Percentiles rank a stretch among this genome's conserved stretches.
Evolutionary conservation across 2,113 vertebrate genomes (phyloP).

Genomic region (Mystacornis crossleyi): DNA sequence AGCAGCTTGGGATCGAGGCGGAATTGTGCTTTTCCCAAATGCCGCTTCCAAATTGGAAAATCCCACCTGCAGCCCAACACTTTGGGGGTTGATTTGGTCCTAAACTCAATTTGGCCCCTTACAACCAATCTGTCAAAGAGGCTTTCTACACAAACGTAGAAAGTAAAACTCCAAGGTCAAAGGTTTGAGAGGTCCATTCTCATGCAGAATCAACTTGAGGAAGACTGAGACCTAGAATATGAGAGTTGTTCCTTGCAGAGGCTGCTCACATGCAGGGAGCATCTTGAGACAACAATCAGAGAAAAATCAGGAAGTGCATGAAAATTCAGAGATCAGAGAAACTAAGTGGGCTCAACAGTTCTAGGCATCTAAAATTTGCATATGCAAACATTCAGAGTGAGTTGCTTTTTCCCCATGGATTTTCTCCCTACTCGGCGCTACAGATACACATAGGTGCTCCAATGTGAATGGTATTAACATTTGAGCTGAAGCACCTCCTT

Average conservation of each 20-base stretch:
- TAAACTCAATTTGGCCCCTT: background rate
- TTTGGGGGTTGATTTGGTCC: background rate
- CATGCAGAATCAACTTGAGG: conserved; percentile 49
- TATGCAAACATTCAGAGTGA: conserved; percentile 51
- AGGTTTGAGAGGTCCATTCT: conserved; percentile 41
- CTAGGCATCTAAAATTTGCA: conserved; percentile 34
- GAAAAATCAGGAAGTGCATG: conserved; percentile 44
- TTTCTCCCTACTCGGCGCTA: background rate
- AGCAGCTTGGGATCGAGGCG: too few relatives aligned
- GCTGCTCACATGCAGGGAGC: conserved; percentile 62
- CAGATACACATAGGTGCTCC: background rate
- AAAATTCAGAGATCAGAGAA: conserved; percentile 26
- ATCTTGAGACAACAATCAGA: conserved; percentile 45
- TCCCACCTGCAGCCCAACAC: background rate
- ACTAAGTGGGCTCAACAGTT: conserved; percentile 23
- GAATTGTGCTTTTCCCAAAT: background rate
- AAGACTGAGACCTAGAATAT: conserved; percentile 62
- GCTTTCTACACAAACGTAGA: conserved; percentile 59
- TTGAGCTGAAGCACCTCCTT: background rate
- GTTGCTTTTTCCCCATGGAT: conserved; percentile 64
- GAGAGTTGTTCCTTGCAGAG: conserved; percentile 68
- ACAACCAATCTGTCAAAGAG: conserved; percentile 67
- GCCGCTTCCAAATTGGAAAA: background rate
- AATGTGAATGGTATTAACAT: background rate
- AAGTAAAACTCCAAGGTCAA: conserved; percentile 41